Evolutionary conservation across 2,888 invertebrate species (phyloP), one percentile per base, ranked within the genome.

Genomic region (Polydrusus tereticollis): DNA sequence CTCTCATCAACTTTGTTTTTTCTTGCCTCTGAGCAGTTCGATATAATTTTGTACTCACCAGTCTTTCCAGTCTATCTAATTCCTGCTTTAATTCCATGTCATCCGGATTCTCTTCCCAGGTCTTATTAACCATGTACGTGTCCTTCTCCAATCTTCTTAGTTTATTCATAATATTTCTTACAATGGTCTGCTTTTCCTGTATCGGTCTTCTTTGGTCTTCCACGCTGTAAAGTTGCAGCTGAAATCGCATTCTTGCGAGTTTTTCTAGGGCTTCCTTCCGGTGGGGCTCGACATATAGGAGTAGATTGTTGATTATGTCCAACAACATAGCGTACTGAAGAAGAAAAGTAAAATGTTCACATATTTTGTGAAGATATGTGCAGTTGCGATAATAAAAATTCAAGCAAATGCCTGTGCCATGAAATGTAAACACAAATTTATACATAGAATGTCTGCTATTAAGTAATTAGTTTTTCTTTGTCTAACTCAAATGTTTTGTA

Each of bases 221-320:
- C 70, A 94, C 93, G 76, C 94, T 94, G 80, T 95, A 94, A 78
- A 98, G 87, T 83, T 98, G 97, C 77, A 98, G 86, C 84, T 98
- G 95, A 86, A 99, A 99, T 75, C 98, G 90, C 94, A 98, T 95
- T 65, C 97, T 89, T 73, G 97, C 96, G 75, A 98, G 88, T 74
- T 94, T 88, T 85, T 97, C 98, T 77, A 94, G 89, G 7, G 95
- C 95, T 82, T 97, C 94, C 79, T 98, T 95, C 66, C 98, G 90
- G 82, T 96, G 94, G 0, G 99, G 98, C 85, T 99, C 99, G 67
- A 99, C 97, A 85, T 97, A 98, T 0, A 99, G 88, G 63, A 99
- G 87, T 29, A 99, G 89, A 87, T 99, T 98, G 87, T 99, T 99
- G 2, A 99, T 95, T 78, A 99, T 94, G 86, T 99, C 99, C 80